These are phyloP conservation scores for Drosophila tsacasi DNA, from an alignment of 1,140 invertebrate species.

Conservation along the genomic window DNA sequence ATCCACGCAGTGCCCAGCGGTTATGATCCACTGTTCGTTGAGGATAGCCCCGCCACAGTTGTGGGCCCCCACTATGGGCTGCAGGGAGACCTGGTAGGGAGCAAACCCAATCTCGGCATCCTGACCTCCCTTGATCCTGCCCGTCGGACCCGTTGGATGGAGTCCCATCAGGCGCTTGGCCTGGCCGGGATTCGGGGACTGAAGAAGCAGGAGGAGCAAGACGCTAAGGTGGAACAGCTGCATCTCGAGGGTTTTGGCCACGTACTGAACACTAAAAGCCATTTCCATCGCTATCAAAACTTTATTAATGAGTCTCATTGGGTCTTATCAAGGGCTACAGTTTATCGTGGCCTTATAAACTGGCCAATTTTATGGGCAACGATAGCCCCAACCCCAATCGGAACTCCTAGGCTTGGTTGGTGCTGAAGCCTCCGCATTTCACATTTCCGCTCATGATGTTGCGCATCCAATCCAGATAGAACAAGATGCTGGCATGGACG, in stretches of 20 bases:
- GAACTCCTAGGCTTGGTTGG: conserved; percentile 11
- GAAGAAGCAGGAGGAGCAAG: conserved; percentile 26
- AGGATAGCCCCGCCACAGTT: conserved; percentile 85
- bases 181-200: conserved; percentile 1
- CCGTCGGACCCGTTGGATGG: background rate
- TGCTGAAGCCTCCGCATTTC: conserved; percentile 43
- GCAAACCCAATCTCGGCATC: conserved; percentile 79
- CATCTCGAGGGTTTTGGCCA: conserved; percentile 38
- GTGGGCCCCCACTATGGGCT: conserved; percentile 53
- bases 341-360: conserved; percentile 44
- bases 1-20: conserved; percentile 84
- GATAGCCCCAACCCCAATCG: conserved; percentile 11
- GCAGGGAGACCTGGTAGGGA: conserved; percentile 85
- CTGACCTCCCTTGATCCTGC: conserved; percentile 84
- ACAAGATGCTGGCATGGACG: conserved; percentile 81
- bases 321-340: conserved; percentile 25
- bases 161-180: conserved; percentile 29
- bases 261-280: conserved; percentile 37
- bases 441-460: conserved; percentile 43
- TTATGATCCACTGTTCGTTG: conserved; percentile 79
- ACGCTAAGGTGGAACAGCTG: conserved; percentile 38
- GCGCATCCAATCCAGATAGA: conserved; percentile 67
- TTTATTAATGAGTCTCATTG: conserved; percentile 28
- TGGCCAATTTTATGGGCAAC: conserved; percentile 22
- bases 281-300: conserved; percentile 23